A percentile compares a stretch with the other conserved stretches of the same genome.
Evolutionary conservation across 1,140 invertebrate genomes (phyloP).

Genomic region (honey bee (Apis mellifera)): Amel_HAv3.1 CM009938.2:2286001-2286500

Average conservation of each 20-base stretch:
- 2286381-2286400: constrained; percentile 84
- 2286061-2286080: background rate
- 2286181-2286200: constrained; percentile 83
- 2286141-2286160: constrained; percentile 81
- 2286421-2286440: constrained; percentile 83
- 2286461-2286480: constrained; percentile 84
- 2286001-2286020: constrained; percentile 62
- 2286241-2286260: background rate
- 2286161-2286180: constrained; percentile 82
- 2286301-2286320: constrained; percentile 84
- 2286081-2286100: constrained; percentile 77
- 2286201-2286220: constrained; percentile 70
- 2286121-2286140: constrained; percentile 84
- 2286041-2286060: background rate
- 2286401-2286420: constrained; percentile 83
- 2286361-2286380: constrained; percentile 83
- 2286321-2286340: constrained; percentile 83
- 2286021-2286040: background rate
- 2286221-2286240: background rate
- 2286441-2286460: constrained; percentile 83
- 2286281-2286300: constrained; percentile 84
- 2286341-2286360: constrained; percentile 84
- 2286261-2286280: constrained; percentile 82
- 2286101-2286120: constrained; percentile 83
- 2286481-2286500: constrained; percentile 84